Base-by-base conservation (phyloP, 2,113 vertebrate species). In the Rhinolophus sinicus region DNA sequence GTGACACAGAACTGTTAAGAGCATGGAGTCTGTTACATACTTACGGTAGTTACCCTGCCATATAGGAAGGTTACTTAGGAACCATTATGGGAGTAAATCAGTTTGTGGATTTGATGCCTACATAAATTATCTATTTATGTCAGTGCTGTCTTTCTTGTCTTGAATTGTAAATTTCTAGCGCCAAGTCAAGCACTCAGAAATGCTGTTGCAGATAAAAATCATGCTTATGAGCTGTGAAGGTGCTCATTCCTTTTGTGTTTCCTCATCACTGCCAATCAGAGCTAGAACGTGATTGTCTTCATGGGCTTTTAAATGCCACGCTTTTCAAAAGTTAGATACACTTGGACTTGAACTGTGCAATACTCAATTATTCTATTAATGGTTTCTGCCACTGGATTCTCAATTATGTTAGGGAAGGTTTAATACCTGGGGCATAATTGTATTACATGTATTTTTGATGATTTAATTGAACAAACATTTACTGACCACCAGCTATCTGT, bases 381-480 rank as follows among this genome's bases (percentile, higher is more conserved):
- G 13, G 33, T 82, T 88, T 35, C 65, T 10, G 24, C 6, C 33
- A 33, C 33, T 85, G 65, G 13, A 60, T 72, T 87, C 30, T 54
- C 16, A 44, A 8, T 44, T 69, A 2, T 47, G 26, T 80, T 47
- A 91, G 86, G 58, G 15, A 76, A 87, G 67, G 38, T n/a, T 92
- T 93, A 85, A 77, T 54, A 50, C 8, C 75, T 64, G 9, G 40
- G 7, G 8, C 33, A 54, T 75, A 76, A 33, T 76, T 83, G 4
- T 87, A 30, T 92, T 47, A 82, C n/a, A 58, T 70, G 4, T 72
- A 58, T 58, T 97, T 96, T 94, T 96, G 54, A 73, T 93, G 11
- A 76, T 95, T 97, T 90, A 85, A 73, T 77, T 85, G n/a, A 78
- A 77, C 12, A 86, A 81, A 83, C 26, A 86, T 81, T 96, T 54